A percentile compares a stretch with the other conserved stretches of the same genome.
These are phyloP conservation scores for Pecten maximus DNA, from an alignment of 2,888 invertebrate species.

Conservation along the genomic window DNA sequence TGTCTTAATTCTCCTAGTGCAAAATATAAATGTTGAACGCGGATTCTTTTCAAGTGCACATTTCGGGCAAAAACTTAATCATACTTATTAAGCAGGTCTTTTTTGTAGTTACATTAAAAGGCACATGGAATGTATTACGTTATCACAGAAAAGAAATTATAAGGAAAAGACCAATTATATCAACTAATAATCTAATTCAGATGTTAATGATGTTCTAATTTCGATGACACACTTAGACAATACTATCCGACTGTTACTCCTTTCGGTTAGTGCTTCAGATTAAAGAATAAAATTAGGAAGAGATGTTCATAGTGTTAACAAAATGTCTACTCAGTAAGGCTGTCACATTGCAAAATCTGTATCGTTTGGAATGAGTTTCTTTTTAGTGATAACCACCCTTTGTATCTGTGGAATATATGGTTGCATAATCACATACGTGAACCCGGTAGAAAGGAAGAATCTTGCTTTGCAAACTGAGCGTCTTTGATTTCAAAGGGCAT, in stretches of 20 bases:
- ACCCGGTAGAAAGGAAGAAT: conserved; percentile 12
- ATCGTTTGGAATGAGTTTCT: not conserved
- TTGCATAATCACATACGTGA: not conserved
- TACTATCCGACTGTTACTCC: not conserved
- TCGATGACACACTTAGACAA: not conserved
- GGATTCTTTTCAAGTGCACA: not conserved
- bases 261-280: not conserved
- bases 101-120: not conserved
- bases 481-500: conserved; percentile 16
- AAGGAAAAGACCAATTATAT: not conserved
- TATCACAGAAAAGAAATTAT: not conserved
- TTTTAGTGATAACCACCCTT: not conserved
- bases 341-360: not conserved
- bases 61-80: conserved; percentile 8
- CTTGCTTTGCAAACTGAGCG: not conserved
- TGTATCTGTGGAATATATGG: not conserved
- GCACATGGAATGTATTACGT: not conserved
- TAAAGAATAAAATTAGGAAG: not conserved
- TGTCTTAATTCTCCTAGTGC: not conserved
- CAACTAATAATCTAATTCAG: not conserved
- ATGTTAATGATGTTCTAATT: not conserved
- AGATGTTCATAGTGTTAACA: not conserved
- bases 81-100: not conserved
- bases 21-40: not conserved
- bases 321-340: not conserved